phyloP scores from a whole-genome alignment of 2,113 vertebrate species.

The Zeus faber region DNA sequence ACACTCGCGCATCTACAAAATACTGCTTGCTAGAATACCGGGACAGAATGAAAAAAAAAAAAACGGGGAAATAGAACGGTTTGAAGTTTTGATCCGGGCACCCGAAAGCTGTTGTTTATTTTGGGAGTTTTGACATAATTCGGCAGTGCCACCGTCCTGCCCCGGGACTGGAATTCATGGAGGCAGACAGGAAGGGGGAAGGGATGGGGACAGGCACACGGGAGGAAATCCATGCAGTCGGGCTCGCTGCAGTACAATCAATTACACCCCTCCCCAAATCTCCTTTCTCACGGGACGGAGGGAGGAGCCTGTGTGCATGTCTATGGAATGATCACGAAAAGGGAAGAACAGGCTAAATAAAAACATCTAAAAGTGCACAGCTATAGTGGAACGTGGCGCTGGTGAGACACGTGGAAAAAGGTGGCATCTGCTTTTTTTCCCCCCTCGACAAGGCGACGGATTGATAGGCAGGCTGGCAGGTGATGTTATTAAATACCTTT shows the following conservation, averaged over 20 bases:
- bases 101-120: neutral
- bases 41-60: conserved; percentile 5
- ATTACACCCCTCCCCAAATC: conserved; percentile 20
- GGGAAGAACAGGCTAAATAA: neutral
- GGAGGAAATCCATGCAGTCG: neutral
- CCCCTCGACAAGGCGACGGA: conserved; percentile 3
- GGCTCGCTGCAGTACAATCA: conserved; percentile 26
- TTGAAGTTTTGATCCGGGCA: neutral
- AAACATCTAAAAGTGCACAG: conserved; percentile 33
- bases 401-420: conserved; percentile 1
- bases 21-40: conserved; percentile 13
- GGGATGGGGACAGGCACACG: neutral
- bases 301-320: neutral
- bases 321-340: neutral
- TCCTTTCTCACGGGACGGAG: neutral
- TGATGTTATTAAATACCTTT: conserved; percentile 13
- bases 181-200: neutral
- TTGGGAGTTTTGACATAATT: neutral
- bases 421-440: neutral
- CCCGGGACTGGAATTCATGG: conserved; percentile 5
- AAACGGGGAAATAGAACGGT: neutral
- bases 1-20: conserved; percentile 2
- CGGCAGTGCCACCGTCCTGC: neutral
- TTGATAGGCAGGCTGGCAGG: conserved; percentile 10
- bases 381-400: conserved; percentile 5